A percentile compares a stretch with the other conserved stretches of the same genome.
phyloP scores from a whole-genome alignment of 2,113 vertebrate genomes.

The Rynchops niger region DNA sequence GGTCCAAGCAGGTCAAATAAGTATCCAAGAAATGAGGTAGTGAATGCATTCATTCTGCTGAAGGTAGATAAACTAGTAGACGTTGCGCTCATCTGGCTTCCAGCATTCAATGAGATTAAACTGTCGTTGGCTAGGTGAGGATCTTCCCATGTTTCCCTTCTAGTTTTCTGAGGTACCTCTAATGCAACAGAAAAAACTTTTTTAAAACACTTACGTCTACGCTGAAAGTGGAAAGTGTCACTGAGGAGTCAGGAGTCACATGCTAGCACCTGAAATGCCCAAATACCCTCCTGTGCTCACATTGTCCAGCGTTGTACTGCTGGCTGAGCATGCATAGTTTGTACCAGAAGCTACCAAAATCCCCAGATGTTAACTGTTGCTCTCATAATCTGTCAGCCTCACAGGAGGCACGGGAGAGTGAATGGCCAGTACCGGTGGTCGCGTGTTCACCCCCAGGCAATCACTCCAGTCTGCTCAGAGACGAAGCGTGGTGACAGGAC shows the following conservation, averaged over 20 bases:
- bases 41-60: neutral
- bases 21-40: neutral
- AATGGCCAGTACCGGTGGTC: accelerated
- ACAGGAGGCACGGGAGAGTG: neutral
- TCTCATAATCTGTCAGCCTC: neutral
- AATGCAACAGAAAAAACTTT: neutral
- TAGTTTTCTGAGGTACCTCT: neutral
- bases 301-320: accelerated
- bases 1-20: neutral
- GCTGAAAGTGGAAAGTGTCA: neutral
- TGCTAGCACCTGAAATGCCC: neutral
- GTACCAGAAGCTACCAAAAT: neutral
- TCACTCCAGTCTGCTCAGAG: neutral
- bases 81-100: accelerated
- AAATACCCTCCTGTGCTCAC: neutral
- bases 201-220: neutral
- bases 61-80: neutral
- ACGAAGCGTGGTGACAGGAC: neutral
- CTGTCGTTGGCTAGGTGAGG: accelerated
- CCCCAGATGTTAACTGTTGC: neutral
- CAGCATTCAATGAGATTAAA: neutral
- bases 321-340: neutral
- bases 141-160: neutral
- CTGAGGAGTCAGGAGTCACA: neutral
- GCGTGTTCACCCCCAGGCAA: accelerated